A percentile compares a stretch with the other conserved stretches of the same genome.
Conservation (phyloP, 2,888 invertebrate genomes). For the Drosophila picticornis region DNA sequence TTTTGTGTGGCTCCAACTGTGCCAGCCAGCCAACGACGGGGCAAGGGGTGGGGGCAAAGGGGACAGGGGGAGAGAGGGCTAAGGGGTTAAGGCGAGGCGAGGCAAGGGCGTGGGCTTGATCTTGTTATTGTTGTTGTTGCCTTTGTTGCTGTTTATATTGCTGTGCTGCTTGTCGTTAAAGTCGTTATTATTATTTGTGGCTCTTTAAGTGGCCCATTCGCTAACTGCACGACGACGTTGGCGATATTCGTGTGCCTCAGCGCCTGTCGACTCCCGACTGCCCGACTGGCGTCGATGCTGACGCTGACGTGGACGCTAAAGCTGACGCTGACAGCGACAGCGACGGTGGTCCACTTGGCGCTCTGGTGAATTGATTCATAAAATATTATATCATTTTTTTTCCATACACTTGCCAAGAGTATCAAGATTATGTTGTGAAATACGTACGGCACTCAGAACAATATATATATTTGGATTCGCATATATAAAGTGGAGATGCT, state of each 20-base stretch:
- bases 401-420: conserved; percentile 16
- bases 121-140: conserved; percentile 50
- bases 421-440: background rate
- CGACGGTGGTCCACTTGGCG: conserved; percentile 81
- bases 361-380: conserved; percentile 81
- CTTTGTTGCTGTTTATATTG: conserved; percentile 33
- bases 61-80: background rate
- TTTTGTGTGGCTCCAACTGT: conserved; percentile 57
- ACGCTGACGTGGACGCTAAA: conserved; percentile 36
- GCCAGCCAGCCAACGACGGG: conserved; percentile 9
- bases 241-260: conserved; percentile 77
- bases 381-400: conserved; percentile 80
- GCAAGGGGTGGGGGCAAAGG: background rate
- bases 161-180: conserved; percentile 76
- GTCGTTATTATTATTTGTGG: conserved; percentile 81
- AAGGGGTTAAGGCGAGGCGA: background rate
- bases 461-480: background rate
- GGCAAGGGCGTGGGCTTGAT: conserved; percentile 37
- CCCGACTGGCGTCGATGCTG: conserved; percentile 44
- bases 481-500: background rate
- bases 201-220: conserved; percentile 82
- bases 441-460: background rate
- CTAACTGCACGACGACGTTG: conserved; percentile 78
- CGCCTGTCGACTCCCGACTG: conserved; percentile 19
- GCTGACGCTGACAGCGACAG: conserved; percentile 64